Evolutionary conservation across 1,140 invertebrate genomes (phyloP).

Genomic region (Drosophila miranda): DNA sequence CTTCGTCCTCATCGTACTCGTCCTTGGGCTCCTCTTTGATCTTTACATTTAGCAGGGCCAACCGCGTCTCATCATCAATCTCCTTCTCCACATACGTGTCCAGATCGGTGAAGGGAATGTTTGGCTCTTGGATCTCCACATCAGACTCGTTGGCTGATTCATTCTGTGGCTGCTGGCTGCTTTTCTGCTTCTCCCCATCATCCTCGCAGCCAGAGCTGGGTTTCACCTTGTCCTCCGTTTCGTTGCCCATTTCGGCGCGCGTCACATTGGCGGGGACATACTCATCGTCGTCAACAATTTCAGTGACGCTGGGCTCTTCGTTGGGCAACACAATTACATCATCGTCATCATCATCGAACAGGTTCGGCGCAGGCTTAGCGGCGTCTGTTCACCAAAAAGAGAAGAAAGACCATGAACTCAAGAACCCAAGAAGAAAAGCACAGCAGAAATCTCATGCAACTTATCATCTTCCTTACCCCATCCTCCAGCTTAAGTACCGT

Average conservation of each 20-base stretch:
- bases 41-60: constrained; percentile 69
- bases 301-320: constrained; percentile 79
- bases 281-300: constrained; percentile 81
- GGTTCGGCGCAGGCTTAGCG: constrained; percentile 17
- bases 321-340: constrained; percentile 81
- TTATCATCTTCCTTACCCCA: constrained; percentile 53
- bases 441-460: neutral
- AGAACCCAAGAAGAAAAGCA: neutral
- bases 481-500: constrained; percentile 70
- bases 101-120: constrained; percentile 82
- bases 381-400: constrained; percentile 11
- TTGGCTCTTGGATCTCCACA: constrained; percentile 81
- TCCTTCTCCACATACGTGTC: constrained; percentile 83
- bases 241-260: constrained; percentile 45
- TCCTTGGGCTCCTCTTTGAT: constrained; percentile 77
- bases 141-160: constrained; percentile 81
- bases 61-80: constrained; percentile 56
- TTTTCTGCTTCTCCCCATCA: constrained; percentile 18
- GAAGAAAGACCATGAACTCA: no score
- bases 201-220: constrained; percentile 19
- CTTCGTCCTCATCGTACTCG: constrained; percentile 83
- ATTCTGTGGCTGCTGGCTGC: constrained; percentile 25
- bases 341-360: constrained; percentile 76
- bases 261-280: constrained; percentile 67
- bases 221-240: constrained; percentile 38